Base-by-base conservation (phyloP, 2,113 vertebrate genomes). In the Clarias gariepinus region DNA sequence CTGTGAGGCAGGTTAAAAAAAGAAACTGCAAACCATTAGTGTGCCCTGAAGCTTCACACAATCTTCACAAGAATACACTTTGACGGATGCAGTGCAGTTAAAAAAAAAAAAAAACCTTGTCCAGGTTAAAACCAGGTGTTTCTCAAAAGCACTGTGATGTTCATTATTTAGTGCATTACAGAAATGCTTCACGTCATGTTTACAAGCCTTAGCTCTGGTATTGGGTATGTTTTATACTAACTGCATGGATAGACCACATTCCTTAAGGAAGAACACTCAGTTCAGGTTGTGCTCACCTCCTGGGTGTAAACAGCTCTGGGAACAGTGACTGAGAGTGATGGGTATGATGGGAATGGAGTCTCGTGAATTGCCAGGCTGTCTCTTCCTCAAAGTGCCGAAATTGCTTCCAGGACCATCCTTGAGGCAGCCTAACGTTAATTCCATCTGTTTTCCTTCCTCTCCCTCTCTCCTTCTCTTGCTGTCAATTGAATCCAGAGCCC, bases 361-460 rank as follows among this genome's bases (percentile, higher is more conserved):
- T 81, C 63, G 53, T 55, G 36, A 36, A 89, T 85, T 18, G 41
- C 57, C 61, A 84, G 73, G 28, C 23, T 61, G 58, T 30, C 85
- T 84, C 33, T 82, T 71, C 86, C 81, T 77, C 52, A 23, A 71
- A 88, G 78, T 85, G 61, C 76, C 21, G 64, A 88, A 90, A 90
- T 89, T 83, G 82, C 85, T 90, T 90, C 63, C 55, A 84, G 74
- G 64, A 86, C 47, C 83, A 88, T 86, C 87, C 91, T 83, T 83
- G 30, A 90, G 85, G 58, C 80, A 53, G 81, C 83, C 73, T 28
- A 74, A 81, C 55, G 85, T 85, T 85, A 88, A 90, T 79, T 86
- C 90, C 81, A 81, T 87, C 84, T 88, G 89, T 77, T 89, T 55
- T 81, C 28, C 68, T 66, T 82, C 58, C 30, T 83, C 82, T 63